phyloP scores from a whole-genome alignment of 2,113 vertebrate species.

The Zosterops pallidus region DNA sequence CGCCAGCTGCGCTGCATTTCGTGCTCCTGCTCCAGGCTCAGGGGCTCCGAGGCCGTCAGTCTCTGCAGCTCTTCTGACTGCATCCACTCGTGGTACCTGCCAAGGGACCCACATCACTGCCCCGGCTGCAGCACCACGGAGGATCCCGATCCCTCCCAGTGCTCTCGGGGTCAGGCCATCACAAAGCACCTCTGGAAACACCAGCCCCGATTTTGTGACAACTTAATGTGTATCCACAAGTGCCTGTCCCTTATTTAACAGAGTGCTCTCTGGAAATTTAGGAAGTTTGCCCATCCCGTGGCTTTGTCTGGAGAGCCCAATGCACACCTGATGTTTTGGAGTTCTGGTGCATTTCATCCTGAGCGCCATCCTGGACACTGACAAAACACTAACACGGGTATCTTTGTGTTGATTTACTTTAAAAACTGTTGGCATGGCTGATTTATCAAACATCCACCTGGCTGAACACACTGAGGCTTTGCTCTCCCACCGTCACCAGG shows the following conservation, averaged over 20 bases:
- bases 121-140: background rate
- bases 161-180: background rate
- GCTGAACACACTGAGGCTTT: background rate
- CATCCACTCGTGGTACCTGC: conserved; percentile 97
- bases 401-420: background rate
- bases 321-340: background rate
- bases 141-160: background rate
- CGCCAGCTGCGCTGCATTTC: conserved; percentile 92
- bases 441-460: background rate
- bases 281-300: background rate
- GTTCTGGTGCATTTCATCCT: fast-evolving
- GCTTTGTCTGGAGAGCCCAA: background rate
- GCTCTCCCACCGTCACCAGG: background rate
- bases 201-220: background rate
- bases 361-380: background rate
- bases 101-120: background rate
- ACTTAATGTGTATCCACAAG: background rate
- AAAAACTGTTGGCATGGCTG: background rate
- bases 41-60: conserved; percentile 89
- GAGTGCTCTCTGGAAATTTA: background rate
- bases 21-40: conserved; percentile 92
- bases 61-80: conserved; percentile 87
- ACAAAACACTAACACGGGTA: background rate
- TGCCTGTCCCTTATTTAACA: background rate
- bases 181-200: background rate